Conservation (phyloP, 2,888 invertebrate species). For the Epirrita christyi region DNA sequence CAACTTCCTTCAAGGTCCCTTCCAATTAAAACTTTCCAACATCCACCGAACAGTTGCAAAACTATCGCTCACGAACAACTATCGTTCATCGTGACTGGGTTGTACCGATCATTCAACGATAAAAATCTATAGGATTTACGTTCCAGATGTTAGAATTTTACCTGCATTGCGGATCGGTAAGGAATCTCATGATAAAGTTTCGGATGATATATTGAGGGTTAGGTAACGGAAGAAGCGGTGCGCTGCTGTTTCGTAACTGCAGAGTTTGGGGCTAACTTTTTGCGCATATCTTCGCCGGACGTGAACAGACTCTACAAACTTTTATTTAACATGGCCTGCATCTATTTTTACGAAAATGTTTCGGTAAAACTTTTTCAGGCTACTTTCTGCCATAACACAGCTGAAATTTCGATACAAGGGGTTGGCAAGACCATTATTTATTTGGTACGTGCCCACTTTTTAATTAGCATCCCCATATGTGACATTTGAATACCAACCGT, state of each 20-base stretch:
- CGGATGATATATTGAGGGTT: constrained; percentile 15
- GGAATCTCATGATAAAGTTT: constrained; percentile 18
- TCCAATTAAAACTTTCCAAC: constrained; percentile 12
- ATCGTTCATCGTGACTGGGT: constrained; percentile 20
- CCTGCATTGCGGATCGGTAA: constrained; percentile 3
- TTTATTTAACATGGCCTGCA: no score
- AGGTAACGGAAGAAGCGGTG: not conserved
- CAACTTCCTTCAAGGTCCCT: not conserved
- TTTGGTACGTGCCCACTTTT: no score
- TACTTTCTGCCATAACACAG: no score
- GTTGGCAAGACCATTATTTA: no score
- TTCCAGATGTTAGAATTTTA: constrained; percentile 29
- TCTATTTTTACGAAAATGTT: no score
- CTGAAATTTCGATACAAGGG: no score
- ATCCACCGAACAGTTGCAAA: constrained; percentile 8
- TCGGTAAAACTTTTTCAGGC: no score
- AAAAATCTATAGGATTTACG: constrained; percentile 32
- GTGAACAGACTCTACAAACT: not conserved
- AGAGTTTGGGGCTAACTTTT: not conserved
- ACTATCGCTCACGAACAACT: constrained; percentile 21
- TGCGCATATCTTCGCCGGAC: not conserved
- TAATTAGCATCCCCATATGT: no score
- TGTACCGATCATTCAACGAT: constrained; percentile 30
- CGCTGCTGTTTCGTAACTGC: constrained; percentile 6
- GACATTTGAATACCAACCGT: no score